Percentiles rank a stretch among this genome's conserved stretches.
These are phyloP conservation scores for Distichodus sexfasciatus DNA, from an alignment of 2,797 vertebrate species.

Conservation along the genomic window DNA sequence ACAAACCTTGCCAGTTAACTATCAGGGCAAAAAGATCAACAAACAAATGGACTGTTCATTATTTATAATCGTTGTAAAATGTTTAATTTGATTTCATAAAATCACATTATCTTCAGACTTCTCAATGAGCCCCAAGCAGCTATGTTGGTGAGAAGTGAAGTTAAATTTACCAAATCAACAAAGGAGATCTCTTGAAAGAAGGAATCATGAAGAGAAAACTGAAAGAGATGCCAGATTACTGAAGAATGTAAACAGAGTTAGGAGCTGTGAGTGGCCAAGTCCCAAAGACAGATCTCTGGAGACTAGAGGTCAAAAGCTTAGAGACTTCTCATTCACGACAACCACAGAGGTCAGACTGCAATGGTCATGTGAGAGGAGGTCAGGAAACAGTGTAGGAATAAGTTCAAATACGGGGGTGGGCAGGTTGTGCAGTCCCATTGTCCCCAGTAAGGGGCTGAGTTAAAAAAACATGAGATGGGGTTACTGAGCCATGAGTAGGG, in stretches of 20 bases:
- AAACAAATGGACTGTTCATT: too few relatives aligned
- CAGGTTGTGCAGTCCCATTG: background rate
- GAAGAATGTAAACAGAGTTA: background rate
- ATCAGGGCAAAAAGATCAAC: too few relatives aligned
- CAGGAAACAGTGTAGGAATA: too few relatives aligned
- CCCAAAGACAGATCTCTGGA: background rate
- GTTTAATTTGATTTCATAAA: too few relatives aligned
- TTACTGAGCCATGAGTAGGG: background rate
- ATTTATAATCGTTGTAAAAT: too few relatives aligned
- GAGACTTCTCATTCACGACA: background rate
- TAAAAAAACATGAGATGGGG: background rate
- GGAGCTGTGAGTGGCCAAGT: too few relatives aligned
- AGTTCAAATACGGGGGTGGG: background rate
- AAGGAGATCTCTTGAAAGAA: background rate
- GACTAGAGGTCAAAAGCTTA: background rate
- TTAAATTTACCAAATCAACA: background rate
- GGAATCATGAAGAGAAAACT: background rate
- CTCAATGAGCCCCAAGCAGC: too few relatives aligned
- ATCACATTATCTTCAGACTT: too few relatives aligned
- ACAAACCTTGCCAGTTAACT: too few relatives aligned
- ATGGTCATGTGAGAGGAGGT: background rate
- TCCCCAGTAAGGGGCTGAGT: background rate
- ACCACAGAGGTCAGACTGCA: background rate
- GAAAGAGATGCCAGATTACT: background rate
- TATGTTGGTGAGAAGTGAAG: too few relatives aligned